Percentiles rank a stretch among this genome's conserved stretches.
Evolutionary conservation across 2,797 vertebrate species (phyloP).

Genomic region (Harpagifer antarcticus): DNA sequence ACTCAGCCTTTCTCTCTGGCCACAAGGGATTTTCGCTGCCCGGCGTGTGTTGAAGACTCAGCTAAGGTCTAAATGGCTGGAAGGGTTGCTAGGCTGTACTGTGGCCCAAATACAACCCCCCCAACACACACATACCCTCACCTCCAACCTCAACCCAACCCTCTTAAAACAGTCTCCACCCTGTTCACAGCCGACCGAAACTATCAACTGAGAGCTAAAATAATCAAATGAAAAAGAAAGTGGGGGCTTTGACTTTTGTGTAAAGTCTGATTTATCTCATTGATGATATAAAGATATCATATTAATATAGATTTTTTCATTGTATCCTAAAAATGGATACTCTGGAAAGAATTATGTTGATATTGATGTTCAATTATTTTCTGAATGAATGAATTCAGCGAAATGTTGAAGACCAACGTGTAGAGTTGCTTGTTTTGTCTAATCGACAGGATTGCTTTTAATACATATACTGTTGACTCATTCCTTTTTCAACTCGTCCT

Average conservation of each 20-base stretch:
- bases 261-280: neutral
- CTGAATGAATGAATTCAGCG: too few species aligned
- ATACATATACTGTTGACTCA: too few species aligned
- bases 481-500: too few species aligned
- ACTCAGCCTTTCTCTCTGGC: conserved; percentile 69
- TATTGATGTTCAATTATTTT: too few species aligned
- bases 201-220: conserved; percentile 3
- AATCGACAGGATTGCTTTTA: too few species aligned
- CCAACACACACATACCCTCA: conserved; percentile 3
- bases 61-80: conserved; percentile 57
- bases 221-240: neutral
- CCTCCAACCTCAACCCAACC: conserved; percentile 10
- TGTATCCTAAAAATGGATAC: neutral
- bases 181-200: conserved; percentile 6
- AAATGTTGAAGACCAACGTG: too few species aligned
- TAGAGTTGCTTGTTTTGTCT: too few species aligned
- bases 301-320: neutral
- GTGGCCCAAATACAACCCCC: conserved; percentile 46
- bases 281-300: neutral
- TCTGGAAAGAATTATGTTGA: neutral
- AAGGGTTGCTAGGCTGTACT: conserved; percentile 62
- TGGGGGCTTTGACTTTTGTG: neutral
- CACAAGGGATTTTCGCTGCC: conserved; percentile 74
- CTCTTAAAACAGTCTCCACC: conserved; percentile 32
- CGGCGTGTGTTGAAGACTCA: conserved; percentile 64